Base-by-base conservation (phyloP, 1,140 invertebrate species). In the Drosophila guanche region DNA sequence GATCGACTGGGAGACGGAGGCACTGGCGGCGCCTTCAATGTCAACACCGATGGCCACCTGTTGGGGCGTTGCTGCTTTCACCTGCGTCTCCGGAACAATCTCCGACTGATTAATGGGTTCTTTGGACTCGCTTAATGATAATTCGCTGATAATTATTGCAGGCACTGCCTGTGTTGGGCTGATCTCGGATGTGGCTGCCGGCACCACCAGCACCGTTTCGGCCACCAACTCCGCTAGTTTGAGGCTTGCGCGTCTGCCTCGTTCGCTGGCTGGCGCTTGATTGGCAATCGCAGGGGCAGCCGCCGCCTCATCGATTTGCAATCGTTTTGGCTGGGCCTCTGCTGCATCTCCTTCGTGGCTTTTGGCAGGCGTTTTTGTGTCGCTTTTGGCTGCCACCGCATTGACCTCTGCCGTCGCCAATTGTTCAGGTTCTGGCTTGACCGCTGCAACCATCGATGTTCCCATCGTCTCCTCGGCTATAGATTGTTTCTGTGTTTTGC, bases 161-260 rank as follows among this genome's bases (percentile, higher is more conserved):
- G 67, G 45, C 62, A 53, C 52, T 46, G 68, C n/a, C 52, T 45
- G 27, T 45, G 41, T 29, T 25, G 23, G 42, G 54, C 22, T 33
- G 37, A 16, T 60, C 16, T 41, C 52, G 56, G 20, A 5, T n/a
- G 8, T 12, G 50, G 46, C n/a, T 60, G 59, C 58, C 40, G 75
- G 69, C 59, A 75, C 60, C 48, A 84, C 81, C 61, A 86, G 76
- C 72, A 78, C 68, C 61, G 78, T 76, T 62, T 81, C 83, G 63
- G 74, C 83, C 37, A 86, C 74, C 50, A 86, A 75, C 67, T 86
- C 83, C 47, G 66, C 75, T 79, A 81, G 37, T 76, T 76, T 83
- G 55, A 78, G 74, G 71, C 79, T 78, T 59, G 53, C 62, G 62
- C 79, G 83, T 79, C 71, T 71, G 60, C 6, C 78, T 67, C 61